Evolutionary conservation across 2,797 vertebrate species (phyloP).

Genomic region (Halcyon leucocephala): DNA sequence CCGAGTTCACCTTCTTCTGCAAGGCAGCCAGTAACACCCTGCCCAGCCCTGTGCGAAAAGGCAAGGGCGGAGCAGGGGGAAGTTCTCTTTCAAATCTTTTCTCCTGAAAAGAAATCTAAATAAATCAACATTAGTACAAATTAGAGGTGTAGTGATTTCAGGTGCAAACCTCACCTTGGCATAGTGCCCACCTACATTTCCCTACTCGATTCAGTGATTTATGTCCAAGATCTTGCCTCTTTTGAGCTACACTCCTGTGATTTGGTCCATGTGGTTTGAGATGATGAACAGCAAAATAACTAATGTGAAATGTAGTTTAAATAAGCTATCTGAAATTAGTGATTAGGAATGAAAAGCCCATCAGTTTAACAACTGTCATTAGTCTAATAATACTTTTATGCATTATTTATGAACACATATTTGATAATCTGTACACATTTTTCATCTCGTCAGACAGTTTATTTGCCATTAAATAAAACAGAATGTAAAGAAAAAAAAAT

Average conservation of each 20-base stretch:
- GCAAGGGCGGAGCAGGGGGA: not conserved
- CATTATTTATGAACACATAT: not conserved
- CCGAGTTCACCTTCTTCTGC: not conserved
- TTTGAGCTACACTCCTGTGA: not conserved
- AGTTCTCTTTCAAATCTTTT: not conserved
- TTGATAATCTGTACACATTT: not conserved
- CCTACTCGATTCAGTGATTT: not conserved
- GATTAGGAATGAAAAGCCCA: not conserved
- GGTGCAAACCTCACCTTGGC: not conserved
- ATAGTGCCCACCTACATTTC: not conserved
- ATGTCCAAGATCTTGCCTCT: not conserved
- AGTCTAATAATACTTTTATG: not conserved
- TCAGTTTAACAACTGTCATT: not conserved
- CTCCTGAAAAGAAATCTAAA: not conserved
- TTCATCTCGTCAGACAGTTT: not conserved
- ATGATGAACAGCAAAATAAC: not conserved
- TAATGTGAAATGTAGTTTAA: not conserved
- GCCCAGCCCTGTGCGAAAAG: not conserved
- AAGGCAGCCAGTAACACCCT: not conserved
- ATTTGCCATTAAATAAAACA: conserved; percentile 14
- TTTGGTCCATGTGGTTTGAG: not conserved
- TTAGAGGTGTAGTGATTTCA: not conserved
- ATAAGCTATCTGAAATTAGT: not conserved
- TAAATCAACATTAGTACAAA: not conserved
- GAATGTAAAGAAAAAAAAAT: not conserved